phyloP scores from a whole-genome alignment of 2,797 vertebrate genomes.

The Amphiprion clarkii region DNA sequence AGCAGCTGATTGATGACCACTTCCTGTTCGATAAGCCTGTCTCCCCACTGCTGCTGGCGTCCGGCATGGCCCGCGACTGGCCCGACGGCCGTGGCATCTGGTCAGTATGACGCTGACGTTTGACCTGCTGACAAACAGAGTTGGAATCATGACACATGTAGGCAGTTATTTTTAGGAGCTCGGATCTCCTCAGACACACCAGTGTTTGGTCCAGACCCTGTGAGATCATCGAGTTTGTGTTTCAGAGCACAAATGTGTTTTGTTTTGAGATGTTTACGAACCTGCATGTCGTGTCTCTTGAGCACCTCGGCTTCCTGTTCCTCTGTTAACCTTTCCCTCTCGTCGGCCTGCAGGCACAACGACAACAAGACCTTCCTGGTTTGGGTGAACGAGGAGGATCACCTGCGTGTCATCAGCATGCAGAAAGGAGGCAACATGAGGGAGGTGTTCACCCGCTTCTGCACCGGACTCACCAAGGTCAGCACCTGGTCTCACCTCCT shows the following conservation, averaged over 20 bases:
- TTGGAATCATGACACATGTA: no score
- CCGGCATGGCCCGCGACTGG: constrained; percentile 96
- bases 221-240: no score
- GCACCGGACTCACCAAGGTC: constrained; percentile 93
- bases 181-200: no score
- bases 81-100: constrained; percentile 96
- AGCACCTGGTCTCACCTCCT: constrained; percentile 47
- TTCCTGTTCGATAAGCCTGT: constrained; percentile 97
- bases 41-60: constrained; percentile 91
- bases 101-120: constrained; percentile 57
- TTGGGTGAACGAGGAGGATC: constrained; percentile 98
- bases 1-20: constrained; percentile 97
- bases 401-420: constrained; percentile 98
- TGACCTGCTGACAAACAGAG: neutral
- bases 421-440: constrained; percentile 97
- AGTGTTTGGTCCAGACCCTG: no score
- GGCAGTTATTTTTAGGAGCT: no score
- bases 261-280: no score
- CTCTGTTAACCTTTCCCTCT: neutral
- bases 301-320: neutral
- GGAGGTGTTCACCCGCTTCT: constrained; percentile 97
- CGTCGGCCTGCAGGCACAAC: constrained; percentile 89
- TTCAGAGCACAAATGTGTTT: no score
- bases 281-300: neutral
- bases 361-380: constrained; percentile 98